Evolutionary conservation across 2,797 vertebrate genomes (phyloP).

Genomic region (Otolemur crassicaudatus): DNA sequence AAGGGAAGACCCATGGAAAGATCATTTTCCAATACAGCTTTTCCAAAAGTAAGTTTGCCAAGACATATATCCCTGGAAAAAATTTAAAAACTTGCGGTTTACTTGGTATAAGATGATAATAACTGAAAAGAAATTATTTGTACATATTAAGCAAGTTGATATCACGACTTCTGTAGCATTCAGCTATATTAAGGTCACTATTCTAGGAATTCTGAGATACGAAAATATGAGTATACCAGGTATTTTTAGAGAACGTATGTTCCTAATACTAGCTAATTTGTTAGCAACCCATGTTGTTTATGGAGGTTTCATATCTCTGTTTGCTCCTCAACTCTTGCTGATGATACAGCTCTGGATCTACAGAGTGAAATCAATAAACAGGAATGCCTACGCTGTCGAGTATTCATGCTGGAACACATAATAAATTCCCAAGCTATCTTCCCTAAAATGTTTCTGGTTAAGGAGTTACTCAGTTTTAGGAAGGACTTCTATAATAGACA

Average conservation of each 20-base stretch:
- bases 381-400: background rate
- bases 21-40: slow-evolving; percentile 42
- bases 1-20: slow-evolving; percentile 50
- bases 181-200: background rate
- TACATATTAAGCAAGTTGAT: slow-evolving; percentile 22
- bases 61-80: background rate
- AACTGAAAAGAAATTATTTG: slow-evolving; percentile 26
- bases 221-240: background rate
- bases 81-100: slow-evolving; percentile 21
- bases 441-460: slow-evolving; percentile 75
- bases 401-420: slow-evolving; percentile 66
- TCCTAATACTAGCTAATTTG: background rate
- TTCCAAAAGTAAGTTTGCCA: slow-evolving; percentile 36
- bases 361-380: slow-evolving; percentile 70
- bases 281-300: slow-evolving; percentile 17
- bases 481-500: slow-evolving; percentile 79
- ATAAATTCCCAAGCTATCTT: slow-evolving; percentile 76
- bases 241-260: slow-evolving; percentile 9
- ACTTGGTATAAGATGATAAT: slow-evolving; percentile 16
- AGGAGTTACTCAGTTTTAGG: slow-evolving; percentile 71
- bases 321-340: slow-evolving; percentile 33
- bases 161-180: background rate
- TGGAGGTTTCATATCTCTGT: background rate
- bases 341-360: slow-evolving; percentile 57
- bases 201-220: slow-evolving; percentile 1